Base-by-base conservation (phyloP, 92 coral and sea anemone species). In the Actinernus sp. region DNA sequence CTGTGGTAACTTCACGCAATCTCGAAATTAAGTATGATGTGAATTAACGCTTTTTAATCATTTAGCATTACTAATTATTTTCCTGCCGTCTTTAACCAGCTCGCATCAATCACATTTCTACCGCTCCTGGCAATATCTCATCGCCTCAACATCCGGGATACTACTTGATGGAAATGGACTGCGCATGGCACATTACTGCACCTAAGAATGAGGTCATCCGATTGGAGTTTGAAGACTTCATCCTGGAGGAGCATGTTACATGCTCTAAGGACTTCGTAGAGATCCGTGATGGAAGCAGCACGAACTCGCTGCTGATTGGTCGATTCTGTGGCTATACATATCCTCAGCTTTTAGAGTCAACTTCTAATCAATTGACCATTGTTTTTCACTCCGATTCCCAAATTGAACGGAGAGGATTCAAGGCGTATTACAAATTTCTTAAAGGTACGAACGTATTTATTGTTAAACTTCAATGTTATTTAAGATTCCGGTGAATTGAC, bases 61-160 rank as follows among this genome's bases (percentile, higher is more conserved):
- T n/a, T n/a, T n/a, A n/a, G n/a, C n/a, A n/a, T n/a, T n/a, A n/a
- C n/a, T n/a, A n/a, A n/a, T n/a, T n/a, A n/a, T n/a, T n/a, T n/a
- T n/a, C n/a, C n/a, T n/a, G n/a, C n/a, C n/a, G n/a, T n/a, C n/a
- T n/a, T n/a, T n/a, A n/a, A n/a, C n/a, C n/a, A n/a, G n/a, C n/a
- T n/a, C n/a, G n/a, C n/a, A n/a, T n/a, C n/a, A n/a, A n/a, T n/a
- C n/a, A n/a, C n/a, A n/a, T n/a, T n/a, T n/a, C n/a, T n/a, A n/a
- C n/a, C n/a, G n/a, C n/a, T n/a, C n/a, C n/a, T n/a, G n/a, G n/a
- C n/a, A n/a, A n/a, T n/a, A n/a, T n/a, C n/a, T n/a, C n/a, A n/a
- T n/a, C n/a, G n/a, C 87, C 87, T 17, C 63, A 53, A 33, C 63
- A 61, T 33, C 87, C 87, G 43, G 70, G 74, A 34, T 55, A 53